Percentiles rank a stretch among this genome's conserved stretches.
Evolutionary conservation across 1,140 invertebrate genomes (phyloP).

Genomic region (Venturia canescens): DNA sequence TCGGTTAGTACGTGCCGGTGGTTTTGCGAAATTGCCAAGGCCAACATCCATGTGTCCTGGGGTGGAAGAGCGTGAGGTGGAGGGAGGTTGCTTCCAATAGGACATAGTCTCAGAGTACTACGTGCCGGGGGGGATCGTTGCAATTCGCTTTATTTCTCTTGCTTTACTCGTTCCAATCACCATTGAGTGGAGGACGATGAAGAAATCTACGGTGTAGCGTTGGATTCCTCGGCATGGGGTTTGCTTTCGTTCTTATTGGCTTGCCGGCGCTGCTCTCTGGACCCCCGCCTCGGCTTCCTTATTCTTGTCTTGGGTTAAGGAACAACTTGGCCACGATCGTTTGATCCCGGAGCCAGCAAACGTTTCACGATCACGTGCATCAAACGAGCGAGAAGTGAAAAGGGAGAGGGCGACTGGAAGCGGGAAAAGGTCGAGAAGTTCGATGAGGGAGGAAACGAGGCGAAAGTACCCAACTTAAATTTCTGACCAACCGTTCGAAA

Average conservation of each 20-base stretch:
- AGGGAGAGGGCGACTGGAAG: not conserved
- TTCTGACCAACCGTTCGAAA: conserved; percentile 56
- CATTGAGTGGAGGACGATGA: conserved; percentile 48
- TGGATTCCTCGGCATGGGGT: not conserved
- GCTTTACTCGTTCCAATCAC: conserved; percentile 53
- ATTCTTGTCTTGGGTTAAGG: conserved; percentile 23
- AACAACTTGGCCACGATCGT: conserved; percentile 48
- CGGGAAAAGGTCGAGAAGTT: not conserved
- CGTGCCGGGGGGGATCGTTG: conserved; percentile 17
- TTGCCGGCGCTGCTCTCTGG: not conserved
- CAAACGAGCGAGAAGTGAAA: conserved; percentile 19
- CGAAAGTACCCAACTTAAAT: conserved; percentile 61
- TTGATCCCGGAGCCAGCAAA: conserved; percentile 56
- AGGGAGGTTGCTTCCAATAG: conserved; percentile 17
- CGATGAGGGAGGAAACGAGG: conserved; percentile 17
- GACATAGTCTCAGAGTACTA: conserved; percentile 21
- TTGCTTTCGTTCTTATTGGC: conserved; percentile 3
- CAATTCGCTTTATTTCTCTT: conserved; percentile 54
- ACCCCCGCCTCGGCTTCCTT: not conserved
- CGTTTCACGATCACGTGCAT: conserved; percentile 33
- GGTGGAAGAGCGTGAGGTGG: not conserved
- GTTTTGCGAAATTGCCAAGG: conserved; percentile 28
- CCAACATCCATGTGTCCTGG: not conserved
- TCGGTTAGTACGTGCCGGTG: conserved; percentile 37
- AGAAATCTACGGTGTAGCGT: conserved; percentile 4